Evolutionary conservation across 2,797 vertebrate species (phyloP).

Genomic region (Brotula barbata): DNA sequence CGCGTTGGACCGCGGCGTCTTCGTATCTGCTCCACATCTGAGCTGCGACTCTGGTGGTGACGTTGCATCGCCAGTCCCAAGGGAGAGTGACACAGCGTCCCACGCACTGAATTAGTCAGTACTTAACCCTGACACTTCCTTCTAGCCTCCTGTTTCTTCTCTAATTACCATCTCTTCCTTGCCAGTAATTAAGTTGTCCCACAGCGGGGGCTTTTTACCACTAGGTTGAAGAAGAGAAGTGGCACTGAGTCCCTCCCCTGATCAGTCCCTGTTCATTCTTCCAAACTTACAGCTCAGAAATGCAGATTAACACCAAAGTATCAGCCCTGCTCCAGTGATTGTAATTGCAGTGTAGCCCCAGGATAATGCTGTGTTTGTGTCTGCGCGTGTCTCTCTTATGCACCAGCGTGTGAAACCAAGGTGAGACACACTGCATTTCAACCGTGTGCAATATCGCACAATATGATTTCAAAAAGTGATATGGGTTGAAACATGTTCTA

Average conservation of each 20-base stretch:
- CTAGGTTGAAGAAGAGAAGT: conserved; percentile 64
- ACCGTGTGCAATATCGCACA: too few species aligned
- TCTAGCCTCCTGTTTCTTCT: conserved; percentile 76
- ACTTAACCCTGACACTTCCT: conserved; percentile 82
- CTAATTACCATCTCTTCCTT: conserved; percentile 79
- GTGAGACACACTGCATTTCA: too few species aligned
- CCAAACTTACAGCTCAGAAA: conserved; percentile 46
- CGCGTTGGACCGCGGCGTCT: not conserved
- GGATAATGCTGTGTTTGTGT: conserved; percentile 1
- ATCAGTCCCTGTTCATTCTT: conserved; percentile 55
- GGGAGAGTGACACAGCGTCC: conserved; percentile 67
- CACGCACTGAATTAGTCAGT: conserved; percentile 79
- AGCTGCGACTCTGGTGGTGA: conserved; percentile 54
- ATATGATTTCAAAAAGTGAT: too few species aligned
- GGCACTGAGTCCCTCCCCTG: conserved; percentile 59
- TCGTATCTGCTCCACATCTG: conserved; percentile 35
- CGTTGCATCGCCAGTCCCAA: conserved; percentile 59
- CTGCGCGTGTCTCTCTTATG: conserved; percentile 7
- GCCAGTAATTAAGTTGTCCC: conserved; percentile 80
- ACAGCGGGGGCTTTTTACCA: conserved; percentile 74
- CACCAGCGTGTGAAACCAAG: not conserved
- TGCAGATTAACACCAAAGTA: conserved; percentile 25
- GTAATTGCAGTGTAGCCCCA: conserved; percentile 33
- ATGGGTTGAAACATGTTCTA: too few species aligned
- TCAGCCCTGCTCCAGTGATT: conserved; percentile 30